Evolutionary conservation across 1,140 invertebrate species (phyloP), one percentile per base, ranked within the genome.

Genomic region (Procambarus virginalis): DNA sequence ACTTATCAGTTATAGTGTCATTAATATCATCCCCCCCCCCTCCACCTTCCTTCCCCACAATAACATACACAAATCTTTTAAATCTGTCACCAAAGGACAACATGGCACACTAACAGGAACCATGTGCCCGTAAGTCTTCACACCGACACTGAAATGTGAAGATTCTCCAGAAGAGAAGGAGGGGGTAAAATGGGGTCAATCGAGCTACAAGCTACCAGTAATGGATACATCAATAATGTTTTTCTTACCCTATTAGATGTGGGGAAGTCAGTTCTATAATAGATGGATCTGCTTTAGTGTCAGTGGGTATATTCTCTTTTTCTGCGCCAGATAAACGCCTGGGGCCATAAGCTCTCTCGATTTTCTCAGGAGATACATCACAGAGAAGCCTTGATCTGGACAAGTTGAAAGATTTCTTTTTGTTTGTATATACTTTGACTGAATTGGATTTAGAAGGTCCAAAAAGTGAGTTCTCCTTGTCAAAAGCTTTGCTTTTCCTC

Each of bases 281-380:
- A 34, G 64, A n/a, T 64, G 46, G 55, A 17, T 91, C 89, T 58
- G n/a, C 76, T 8, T 34, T 49, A 20, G 58, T 68, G 4, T 75
- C 58, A 64, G 70, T 73, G 6, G 86, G 91, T 60, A 91, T 79
- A 89, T 91, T 91, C 22, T 91, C 91, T 75, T 91, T 91, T 79
- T 91, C 91, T 34, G 86, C 81, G n/a, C n/a, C 49, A 51, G 60
- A 78, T 6, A 58, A 73, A 55, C 45, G 78, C 8, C 48, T 91
- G 14, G 84, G 22, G 64, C 86, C 91, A 73, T 91, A 89, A 14
- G 91, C 91, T 48, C 77, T 91, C 48, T 91, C 91, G 51, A 91
- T 75, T 64, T 84, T 88, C 17, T 84, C 84, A 46, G 91, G 91
- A 55, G 91, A 91, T 45, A 91, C 70, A 79, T 89, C 91, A 79